phyloP scores from a whole-genome alignment of 53 echinoderm and acorn worm genomes.

The Holothuria scabra region DNA sequence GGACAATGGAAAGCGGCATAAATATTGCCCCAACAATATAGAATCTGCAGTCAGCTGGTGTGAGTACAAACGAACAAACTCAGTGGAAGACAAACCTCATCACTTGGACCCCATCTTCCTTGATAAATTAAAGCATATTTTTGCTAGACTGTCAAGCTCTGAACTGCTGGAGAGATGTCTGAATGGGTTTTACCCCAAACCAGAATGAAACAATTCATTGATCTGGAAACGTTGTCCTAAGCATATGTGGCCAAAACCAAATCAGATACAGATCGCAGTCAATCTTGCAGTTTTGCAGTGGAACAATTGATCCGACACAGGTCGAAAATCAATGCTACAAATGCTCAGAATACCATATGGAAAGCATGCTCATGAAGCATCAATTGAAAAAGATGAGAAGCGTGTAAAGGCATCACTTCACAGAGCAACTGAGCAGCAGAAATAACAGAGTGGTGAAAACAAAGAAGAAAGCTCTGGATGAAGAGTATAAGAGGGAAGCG shows the following conservation, averaged over 20 bases:
- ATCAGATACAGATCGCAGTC: conserved; percentile 32
- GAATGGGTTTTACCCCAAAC: no score
- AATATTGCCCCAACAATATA: not conserved
- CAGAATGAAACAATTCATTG: no score
- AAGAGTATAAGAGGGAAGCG: conserved; percentile 17
- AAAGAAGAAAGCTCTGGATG: conserved; percentile 37
- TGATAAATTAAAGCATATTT: no score
- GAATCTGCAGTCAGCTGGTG: no score
- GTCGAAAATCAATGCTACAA: conserved; percentile 9
- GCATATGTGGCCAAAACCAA: conserved; percentile 20
- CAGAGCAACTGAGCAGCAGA: conserved; percentile 30
- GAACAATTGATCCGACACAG: conserved; percentile 30
- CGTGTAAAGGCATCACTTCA: conserved; percentile 19
- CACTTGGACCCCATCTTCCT: no score
- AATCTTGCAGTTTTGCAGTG: conserved; percentile 37
- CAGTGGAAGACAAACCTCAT: no score
- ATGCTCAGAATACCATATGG: conserved; percentile 18
- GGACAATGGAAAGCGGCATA: not conserved
- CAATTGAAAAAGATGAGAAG: conserved; percentile 18
- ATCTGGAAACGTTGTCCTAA: no score
- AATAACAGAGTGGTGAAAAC: not conserved
- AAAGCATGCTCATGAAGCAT: conserved; percentile 1
- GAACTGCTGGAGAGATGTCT: no score
- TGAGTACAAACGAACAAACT: no score
- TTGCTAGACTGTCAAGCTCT: no score